These are phyloP conservation scores for Epinephelus fuscoguttatus DNA, from an alignment of 2,113 vertebrate genomes.

Conservation along the genomic window DNA sequence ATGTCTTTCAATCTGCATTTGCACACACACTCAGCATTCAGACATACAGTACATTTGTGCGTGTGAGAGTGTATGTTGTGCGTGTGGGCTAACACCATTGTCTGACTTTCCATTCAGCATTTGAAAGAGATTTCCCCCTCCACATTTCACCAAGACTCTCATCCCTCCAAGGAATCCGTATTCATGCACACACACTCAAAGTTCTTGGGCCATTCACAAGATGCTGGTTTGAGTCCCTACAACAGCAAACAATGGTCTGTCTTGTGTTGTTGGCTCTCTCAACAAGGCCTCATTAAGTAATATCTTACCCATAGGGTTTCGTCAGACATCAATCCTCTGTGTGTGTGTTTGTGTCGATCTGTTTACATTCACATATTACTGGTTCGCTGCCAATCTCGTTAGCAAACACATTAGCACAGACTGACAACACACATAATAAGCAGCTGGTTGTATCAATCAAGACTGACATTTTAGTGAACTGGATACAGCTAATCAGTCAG, in stretches of 20 bases:
- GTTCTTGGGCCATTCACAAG: conserved; percentile 44
- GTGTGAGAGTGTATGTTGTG: conserved; percentile 20
- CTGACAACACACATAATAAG: conserved; percentile 76
- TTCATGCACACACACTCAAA: conserved; percentile 25
- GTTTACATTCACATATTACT: conserved; percentile 73
- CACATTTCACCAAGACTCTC: conserved; percentile 54
- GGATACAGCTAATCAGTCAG: conserved; percentile 73
- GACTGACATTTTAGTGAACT: conserved; percentile 70
- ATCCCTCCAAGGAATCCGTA: conserved; percentile 53
- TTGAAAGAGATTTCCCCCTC: conserved; percentile 51
- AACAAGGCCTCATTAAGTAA: conserved; percentile 61
- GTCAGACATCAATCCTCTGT: conserved; percentile 50
- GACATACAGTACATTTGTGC: neutral
- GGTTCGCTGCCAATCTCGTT: conserved; percentile 77
- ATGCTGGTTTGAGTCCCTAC: conserved; percentile 46
- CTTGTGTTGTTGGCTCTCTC: conserved; percentile 44
- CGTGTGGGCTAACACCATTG: conserved; percentile 48
- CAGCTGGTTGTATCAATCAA: conserved; percentile 78
- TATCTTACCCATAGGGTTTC: conserved; percentile 63
- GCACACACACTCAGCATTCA: conserved; percentile 7
- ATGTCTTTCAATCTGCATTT: conserved; percentile 37
- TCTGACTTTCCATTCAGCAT: conserved; percentile 54
- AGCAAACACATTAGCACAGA: conserved; percentile 77
- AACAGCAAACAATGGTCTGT: conserved; percentile 43
- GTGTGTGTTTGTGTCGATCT: conserved; percentile 34